Evolutionary conservation across 2,888 invertebrate genomes (phyloP).

Genomic region (Lingula anatina): DNA sequence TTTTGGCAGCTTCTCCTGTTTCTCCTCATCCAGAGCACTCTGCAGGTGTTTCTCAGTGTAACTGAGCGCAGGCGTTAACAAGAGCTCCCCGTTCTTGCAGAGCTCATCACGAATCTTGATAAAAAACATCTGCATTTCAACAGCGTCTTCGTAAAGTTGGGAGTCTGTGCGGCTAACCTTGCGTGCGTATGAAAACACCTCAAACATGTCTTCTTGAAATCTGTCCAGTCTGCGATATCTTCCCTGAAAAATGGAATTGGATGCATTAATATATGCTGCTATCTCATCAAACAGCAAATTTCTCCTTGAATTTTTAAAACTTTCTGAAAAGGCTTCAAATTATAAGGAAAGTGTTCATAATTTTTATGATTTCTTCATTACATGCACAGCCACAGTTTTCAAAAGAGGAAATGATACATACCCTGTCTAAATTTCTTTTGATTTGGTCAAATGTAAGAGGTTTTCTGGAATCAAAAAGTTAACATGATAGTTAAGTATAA

Average conservation of each 20-base stretch:
- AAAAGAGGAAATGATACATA: too few species aligned
- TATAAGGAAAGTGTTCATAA: too few species aligned
- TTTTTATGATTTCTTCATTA: too few species aligned
- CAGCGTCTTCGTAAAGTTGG: slow-evolving; percentile 84
- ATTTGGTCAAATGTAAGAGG: slow-evolving; percentile 88
- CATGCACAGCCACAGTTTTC: too few species aligned
- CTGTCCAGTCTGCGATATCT: slow-evolving; percentile 87
- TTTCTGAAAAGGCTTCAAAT: too few species aligned
- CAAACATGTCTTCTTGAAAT: slow-evolving; percentile 95
- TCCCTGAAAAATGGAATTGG: slow-evolving; percentile 60
- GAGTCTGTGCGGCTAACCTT: slow-evolving; percentile 86
- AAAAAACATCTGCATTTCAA: slow-evolving; percentile 87
- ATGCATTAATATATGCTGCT: too few species aligned
- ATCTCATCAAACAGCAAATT: too few species aligned
- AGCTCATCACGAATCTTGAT: slow-evolving; percentile 65
- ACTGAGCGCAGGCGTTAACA: slow-evolving; percentile 81
- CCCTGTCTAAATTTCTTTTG: slow-evolving; percentile 78
- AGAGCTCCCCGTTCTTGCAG: slow-evolving; percentile 72
- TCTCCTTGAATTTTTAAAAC: too few species aligned
- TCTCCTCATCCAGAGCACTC: slow-evolving; percentile 34
- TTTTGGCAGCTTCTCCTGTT: slow-evolving; percentile 63
- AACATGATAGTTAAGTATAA: not conserved
- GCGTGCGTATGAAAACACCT: slow-evolving; percentile 82
- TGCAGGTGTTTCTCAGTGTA: slow-evolving; percentile 72
- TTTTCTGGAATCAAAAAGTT: slow-evolving; percentile 26